Evolutionary conservation across 2,797 vertebrate genomes (phyloP).

Genomic region (Dipus sagitta): DNA sequence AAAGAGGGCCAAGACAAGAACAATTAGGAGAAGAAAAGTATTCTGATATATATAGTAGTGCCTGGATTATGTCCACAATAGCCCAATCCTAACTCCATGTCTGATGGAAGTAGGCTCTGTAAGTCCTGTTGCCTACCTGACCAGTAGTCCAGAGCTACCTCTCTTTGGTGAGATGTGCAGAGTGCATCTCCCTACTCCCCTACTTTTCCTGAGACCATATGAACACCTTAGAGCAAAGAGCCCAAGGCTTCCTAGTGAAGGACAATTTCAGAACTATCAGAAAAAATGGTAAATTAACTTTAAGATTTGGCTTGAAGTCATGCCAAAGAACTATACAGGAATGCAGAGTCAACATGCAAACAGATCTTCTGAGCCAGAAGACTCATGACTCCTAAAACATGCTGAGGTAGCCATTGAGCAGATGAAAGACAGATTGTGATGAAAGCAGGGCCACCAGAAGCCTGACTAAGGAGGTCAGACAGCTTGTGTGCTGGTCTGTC

Average conservation of each 20-base stretch:
- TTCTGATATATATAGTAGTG: background rate
- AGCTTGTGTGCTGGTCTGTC: background rate
- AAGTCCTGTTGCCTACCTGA: too few species aligned
- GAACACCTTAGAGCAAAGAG: background rate
- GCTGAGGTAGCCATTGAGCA: background rate
- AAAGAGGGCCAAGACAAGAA: background rate
- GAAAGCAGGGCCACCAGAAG: background rate
- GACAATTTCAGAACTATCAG: background rate
- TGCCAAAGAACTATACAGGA: background rate
- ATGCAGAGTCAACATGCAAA: background rate
- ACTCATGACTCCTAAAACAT: background rate
- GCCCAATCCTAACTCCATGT: background rate
- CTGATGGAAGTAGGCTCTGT: rapidly evolving
- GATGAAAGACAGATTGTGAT: background rate
- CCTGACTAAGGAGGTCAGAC: background rate
- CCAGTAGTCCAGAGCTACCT: background rate
- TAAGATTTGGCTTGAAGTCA: background rate
- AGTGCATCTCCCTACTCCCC: background rate
- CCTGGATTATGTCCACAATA: background rate
- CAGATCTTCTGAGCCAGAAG: background rate
- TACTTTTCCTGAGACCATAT: background rate
- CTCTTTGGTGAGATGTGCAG: background rate
- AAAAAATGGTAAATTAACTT: background rate
- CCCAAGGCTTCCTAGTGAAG: background rate
- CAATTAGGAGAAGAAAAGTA: background rate